phyloP scores from a whole-genome alignment of 1,140 invertebrate genomes.

The Pseudobourletiella spinata region DNA sequence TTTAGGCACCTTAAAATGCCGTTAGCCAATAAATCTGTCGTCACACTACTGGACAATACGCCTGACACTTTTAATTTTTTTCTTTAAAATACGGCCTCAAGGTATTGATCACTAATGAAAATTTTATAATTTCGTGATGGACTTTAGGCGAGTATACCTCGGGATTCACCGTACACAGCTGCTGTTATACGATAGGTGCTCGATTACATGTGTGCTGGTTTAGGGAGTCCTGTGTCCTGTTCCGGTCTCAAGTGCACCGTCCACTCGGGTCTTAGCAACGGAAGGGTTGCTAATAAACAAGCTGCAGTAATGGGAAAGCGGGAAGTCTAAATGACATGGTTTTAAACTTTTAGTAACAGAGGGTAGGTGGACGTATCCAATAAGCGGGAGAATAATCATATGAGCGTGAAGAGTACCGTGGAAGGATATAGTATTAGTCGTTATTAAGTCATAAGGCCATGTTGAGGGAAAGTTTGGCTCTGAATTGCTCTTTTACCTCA shows the following conservation, averaged over 20 bases:
- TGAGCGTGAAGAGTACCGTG: too few species aligned
- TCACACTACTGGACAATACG: slow-evolving; percentile 77
- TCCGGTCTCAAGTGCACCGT: too few species aligned
- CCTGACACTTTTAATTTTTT: slow-evolving; percentile 97
- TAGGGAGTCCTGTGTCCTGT: too few species aligned
- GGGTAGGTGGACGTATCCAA: too few species aligned
- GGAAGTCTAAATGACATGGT: too few species aligned
- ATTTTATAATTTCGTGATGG: too few species aligned
- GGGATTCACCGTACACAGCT: not conserved
- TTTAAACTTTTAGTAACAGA: too few species aligned
- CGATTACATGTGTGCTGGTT: not conserved
- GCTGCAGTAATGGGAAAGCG: not conserved
- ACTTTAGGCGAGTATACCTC: slow-evolving; percentile 64
- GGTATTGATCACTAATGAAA: too few species aligned
- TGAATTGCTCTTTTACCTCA: too few species aligned
- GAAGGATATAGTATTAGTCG: too few species aligned
- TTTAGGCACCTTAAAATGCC: slow-evolving; percentile 59
- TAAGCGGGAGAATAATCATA: too few species aligned
- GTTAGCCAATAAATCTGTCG: slow-evolving; percentile 95
- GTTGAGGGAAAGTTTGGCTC: not conserved
- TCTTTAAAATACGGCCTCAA: slow-evolving; percentile 94
- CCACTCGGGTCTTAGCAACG: not conserved
- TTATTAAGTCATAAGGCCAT: not conserved
- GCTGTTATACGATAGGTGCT: not conserved
- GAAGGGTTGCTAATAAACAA: not conserved